Evolutionary conservation across 2,797 vertebrate genomes (phyloP), one percentile per base, ranked within the genome.

Genomic region (Ceyx erithaca): DNA sequence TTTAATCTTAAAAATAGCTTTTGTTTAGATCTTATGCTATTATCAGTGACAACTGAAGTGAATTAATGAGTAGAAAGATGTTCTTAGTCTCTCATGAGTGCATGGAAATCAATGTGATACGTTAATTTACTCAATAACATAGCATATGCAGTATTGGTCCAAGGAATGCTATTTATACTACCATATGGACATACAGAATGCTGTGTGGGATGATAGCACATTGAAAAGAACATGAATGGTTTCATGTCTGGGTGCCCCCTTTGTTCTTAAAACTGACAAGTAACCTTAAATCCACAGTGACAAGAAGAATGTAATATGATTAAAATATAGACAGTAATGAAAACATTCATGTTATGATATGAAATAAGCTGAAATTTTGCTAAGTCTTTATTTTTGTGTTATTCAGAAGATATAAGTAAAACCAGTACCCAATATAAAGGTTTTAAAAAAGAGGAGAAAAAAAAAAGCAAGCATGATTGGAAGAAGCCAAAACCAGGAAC

Each of bases 311-410:
- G 14, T 5, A 73, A 51, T 8, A 4, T 8, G 45, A 31, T 33
- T 48, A 48, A 72, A 89, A 45, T 3, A 10, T 5, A 30, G 3
- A 14, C 55, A 77, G 7, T 41, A 33, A 57, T 19, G 48, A 61
- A 63, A 70, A 46, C 1, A 2, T 20, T n/a, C 49, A 66, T 0
- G 0, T 6, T 75, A 18, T 14, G 4, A 26, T 21, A 55, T 12
- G 9, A 77, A 12, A 14, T 3, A 59, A 80, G 18, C 7, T 17
- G 23, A 40, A 69, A 54, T 69, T 87, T 85, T 85, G 28, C 28
- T 22, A 26, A 25, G 4, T 0, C 63, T 77, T 73, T 77, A 23
- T 48, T 31, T 80, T 54, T 30, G 5, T 22, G 5, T 62, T 75
- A 33, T 49, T 64, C 16, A 64, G 33, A 83, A 84, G 15, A 25